Conservation (phyloP, 1,140 invertebrate genomes). For the Eumaeus atala region DNA sequence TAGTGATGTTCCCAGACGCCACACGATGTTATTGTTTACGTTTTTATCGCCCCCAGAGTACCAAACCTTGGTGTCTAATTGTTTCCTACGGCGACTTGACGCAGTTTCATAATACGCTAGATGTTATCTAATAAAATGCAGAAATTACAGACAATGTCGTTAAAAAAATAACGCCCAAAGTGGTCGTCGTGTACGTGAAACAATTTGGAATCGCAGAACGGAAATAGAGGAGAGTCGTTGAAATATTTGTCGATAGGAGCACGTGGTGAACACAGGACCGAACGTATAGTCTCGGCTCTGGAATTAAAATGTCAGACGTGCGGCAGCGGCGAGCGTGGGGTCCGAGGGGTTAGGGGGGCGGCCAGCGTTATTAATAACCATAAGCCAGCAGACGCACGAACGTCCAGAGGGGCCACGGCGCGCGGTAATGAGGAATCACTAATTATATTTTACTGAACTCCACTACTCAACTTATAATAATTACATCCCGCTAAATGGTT, state of each 20-base stretch:
- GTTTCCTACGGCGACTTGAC: not conserved
- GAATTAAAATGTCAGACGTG: conserved; percentile 74
- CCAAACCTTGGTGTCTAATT: conserved; percentile 11
- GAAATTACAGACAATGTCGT: not conserved
- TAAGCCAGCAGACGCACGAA: conserved; percentile 71
- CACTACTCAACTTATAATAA: conserved; percentile 56
- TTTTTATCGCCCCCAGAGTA: conserved; percentile 23
- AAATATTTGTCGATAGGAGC: conserved; percentile 53
- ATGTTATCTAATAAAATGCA: not conserved
- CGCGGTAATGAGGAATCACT: conserved; percentile 71
- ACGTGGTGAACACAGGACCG: conserved; percentile 43
- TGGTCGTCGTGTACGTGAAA: conserved; percentile 1
- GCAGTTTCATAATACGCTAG: not conserved
- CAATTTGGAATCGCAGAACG: conserved; percentile 9
- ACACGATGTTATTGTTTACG: conserved; percentile 42
- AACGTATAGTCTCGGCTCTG: conserved; percentile 53
- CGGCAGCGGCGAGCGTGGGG: conserved; percentile 37
- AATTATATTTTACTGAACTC: conserved; percentile 73
- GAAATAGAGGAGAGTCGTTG: conserved; percentile 41
- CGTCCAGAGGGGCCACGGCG: conserved; percentile 67
- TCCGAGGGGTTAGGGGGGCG: conserved; percentile 39
- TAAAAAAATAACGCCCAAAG: not conserved
- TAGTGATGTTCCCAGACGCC: conserved; percentile 59
- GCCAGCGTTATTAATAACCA: conserved; percentile 70
- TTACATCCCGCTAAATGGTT: conserved; percentile 25